Base-by-base conservation (phyloP, 2,113 vertebrate genomes). In the Poeciliopsis occidentalis region DNA sequence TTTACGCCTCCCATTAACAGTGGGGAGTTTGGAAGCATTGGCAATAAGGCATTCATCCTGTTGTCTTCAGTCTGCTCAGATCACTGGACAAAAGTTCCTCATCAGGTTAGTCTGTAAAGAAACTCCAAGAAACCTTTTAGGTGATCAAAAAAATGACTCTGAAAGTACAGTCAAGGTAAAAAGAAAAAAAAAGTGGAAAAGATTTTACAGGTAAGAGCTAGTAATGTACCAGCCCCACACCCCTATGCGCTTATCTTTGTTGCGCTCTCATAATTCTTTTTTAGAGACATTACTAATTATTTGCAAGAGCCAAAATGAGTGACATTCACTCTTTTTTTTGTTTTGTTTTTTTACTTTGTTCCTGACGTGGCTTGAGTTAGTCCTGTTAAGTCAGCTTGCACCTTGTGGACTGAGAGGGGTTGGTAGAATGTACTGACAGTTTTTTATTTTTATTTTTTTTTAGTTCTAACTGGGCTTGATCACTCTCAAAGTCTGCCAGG, bases 231-330 rank as follows among this genome's bases (percentile, higher is more conserved):
- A 57, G 79, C 80, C 73, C 81, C 15, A 61, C 74, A 64, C 84
- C 74, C 72, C 80, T 81, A 80, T 86, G 84, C 78, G 87, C 84
- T 88, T 87, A 89, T 83, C 79, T 70, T 85, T 81, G 60, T 80
- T 47, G 74, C 81, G 76, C 73, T 76, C 73, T 81, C 85, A 80
- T 87, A 83, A 74, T 84, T 89, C 69, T 87, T 89, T 89, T 64
- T 91, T 90, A 90, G 83, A 90, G 80, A 76, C 88, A 84, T 90
- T 76, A 89, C 71, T 87, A 82, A 90, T 91, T 90, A 84, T 91
- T 92, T 92, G 85, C 91, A 82, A 89, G 90, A 93, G 92, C 91
- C 92, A 93, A 92, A 92, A 87, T 95, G 93, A 94, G 94, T 95
- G 94, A 95, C 93, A 95, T 95, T 95, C 94, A 94, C 93, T 94